phyloP scores from a whole-genome alignment of 2,888 invertebrate genomes.

The Coelinius sp. region DNA sequence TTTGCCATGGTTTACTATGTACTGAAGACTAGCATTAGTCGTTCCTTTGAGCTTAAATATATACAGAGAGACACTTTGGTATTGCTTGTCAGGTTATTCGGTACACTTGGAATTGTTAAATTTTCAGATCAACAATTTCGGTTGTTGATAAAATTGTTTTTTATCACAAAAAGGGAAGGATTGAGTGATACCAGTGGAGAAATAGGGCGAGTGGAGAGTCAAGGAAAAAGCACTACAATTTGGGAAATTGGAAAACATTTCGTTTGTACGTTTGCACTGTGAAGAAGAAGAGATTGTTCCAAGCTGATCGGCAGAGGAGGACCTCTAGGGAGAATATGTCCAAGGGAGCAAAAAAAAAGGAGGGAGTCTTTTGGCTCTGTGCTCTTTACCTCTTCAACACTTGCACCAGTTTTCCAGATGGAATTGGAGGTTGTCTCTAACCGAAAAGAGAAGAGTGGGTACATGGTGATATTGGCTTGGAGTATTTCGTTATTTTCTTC shows the following conservation, averaged over 20 bases:
- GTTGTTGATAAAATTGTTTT: not conserved
- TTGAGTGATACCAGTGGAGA: constrained; percentile 5
- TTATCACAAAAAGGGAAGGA: not conserved
- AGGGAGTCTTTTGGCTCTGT: constrained; percentile 13
- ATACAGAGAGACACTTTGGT: not conserved
- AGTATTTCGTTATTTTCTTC: not conserved
- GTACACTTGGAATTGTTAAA: not conserved
- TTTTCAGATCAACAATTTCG: not conserved
- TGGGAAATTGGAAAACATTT: constrained; percentile 27
- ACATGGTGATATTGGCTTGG: constrained; percentile 36
- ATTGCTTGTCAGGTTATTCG: not conserved
- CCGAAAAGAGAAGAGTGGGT: constrained; percentile 36
- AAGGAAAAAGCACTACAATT: constrained; percentile 14
- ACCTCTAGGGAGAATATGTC: constrained; percentile 6
- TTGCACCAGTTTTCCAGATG: constrained; percentile 31
- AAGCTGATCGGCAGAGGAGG: constrained; percentile 23
- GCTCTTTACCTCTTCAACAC: constrained; percentile 21
- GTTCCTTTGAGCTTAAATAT: constrained; percentile 2
- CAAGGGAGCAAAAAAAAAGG: not conserved
- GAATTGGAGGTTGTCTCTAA: constrained; percentile 40
- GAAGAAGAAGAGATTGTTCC: not conserved
- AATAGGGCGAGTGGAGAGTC: not conserved
- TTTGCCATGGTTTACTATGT: not conserved
- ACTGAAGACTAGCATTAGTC: constrained; percentile 4
- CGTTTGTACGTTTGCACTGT: not conserved